Evolutionary conservation across 2,797 vertebrate species (phyloP).

Genomic region (Chelon auratus): DNA sequence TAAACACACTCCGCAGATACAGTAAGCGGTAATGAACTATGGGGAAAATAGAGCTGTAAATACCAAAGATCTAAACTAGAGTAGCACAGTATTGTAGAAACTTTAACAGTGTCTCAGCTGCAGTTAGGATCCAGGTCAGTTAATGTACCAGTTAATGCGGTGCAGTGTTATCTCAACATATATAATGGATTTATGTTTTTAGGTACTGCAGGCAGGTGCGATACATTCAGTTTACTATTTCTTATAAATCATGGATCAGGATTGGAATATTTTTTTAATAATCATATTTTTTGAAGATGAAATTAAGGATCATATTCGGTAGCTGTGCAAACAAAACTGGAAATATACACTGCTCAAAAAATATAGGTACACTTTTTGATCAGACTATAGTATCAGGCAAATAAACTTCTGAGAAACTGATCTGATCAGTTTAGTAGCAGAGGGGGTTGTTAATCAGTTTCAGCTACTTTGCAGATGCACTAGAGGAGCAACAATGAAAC

Average conservation of each 20-base stretch:
- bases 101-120: constrained; percentile 27
- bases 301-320: background rate
- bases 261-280: background rate
- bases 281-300: background rate
- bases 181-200: background rate
- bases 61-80: constrained; percentile 53
- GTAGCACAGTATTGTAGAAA: constrained; percentile 15
- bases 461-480: too few relatives aligned
- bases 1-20: constrained; percentile 74
- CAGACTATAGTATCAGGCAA: background rate
- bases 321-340: too few relatives aligned
- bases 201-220: background rate
- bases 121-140: constrained; percentile 26
- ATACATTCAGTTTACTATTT: background rate
- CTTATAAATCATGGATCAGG: too few relatives aligned
- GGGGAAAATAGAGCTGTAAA: constrained; percentile 70
- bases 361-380: too few relatives aligned
- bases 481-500: too few relatives aligned
- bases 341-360: background rate
- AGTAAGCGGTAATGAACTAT: constrained; percentile 72
- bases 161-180: constrained; percentile 10
- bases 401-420: too few relatives aligned
- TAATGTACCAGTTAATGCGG: constrained; percentile 12
- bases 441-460: too few relatives aligned
- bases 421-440: too few relatives aligned